Evolutionary conservation across 1,140 invertebrate species (phyloP).

Genomic region (Pseudobourletiella spinata): DNA sequence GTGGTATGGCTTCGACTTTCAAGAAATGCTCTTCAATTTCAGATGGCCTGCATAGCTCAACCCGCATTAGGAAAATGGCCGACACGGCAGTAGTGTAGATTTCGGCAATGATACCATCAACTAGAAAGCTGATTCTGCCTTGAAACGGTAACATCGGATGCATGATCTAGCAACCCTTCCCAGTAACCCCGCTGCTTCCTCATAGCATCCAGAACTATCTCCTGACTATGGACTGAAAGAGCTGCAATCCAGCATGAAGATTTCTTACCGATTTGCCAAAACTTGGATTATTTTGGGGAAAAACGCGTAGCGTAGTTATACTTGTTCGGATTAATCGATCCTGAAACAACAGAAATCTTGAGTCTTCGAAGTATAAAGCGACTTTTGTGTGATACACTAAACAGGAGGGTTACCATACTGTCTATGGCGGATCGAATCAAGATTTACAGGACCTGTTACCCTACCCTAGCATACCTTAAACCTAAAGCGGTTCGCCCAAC

Average conservation of each 20-base stretch:
- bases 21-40: not conserved
- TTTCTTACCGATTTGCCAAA: too few species aligned
- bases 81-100: not conserved
- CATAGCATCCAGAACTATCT: not conserved
- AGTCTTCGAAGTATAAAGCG: too few species aligned
- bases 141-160: not conserved
- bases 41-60: conserved; percentile 40
- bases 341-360: too few species aligned
- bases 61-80: conserved; percentile 34
- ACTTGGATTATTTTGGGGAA: too few species aligned
- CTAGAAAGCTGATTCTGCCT: not conserved
- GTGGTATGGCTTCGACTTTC: not conserved
- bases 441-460: too few species aligned
- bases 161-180: not conserved
- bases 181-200: not conserved
- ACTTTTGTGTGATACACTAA: too few species aligned
- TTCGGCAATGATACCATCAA: conserved; percentile 18
- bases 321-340: too few species aligned
- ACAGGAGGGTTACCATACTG: too few species aligned
- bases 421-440: too few species aligned
- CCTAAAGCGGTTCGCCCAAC: too few species aligned
- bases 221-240: not conserved
- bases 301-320: too few species aligned
- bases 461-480: too few species aligned
- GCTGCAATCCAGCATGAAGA: not conserved